Evolutionary conservation across 53 echinoderm and acorn worm species (phyloP), one percentile per base, ranked within the genome.

Genomic region (Temnopleurus reevesii): DNA sequence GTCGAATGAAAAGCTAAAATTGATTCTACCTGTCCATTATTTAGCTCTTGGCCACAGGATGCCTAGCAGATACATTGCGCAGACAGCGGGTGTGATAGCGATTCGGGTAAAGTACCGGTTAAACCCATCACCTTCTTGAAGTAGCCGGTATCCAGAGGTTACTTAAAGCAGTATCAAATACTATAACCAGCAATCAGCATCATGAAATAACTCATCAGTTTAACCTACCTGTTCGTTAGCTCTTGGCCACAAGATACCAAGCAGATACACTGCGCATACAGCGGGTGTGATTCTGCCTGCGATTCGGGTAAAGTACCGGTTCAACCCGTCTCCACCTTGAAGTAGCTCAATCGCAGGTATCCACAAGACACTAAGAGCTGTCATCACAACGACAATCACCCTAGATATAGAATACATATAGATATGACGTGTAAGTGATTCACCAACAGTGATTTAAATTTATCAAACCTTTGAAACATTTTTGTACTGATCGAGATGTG

Each of bases 11-110:
- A n/a, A n/a, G n/a, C n/a, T n/a, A n/a, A n/a, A n/a, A n/a, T n/a
- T n/a, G n/a, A n/a, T n/a, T n/a, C n/a, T 77, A 98, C 99, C 96
- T 96, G 91, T 84, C 96, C 99, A 83, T 98, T 98, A 96, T 77
- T 98, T 98, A 2, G 93, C 92, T 77, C 99, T 96, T 47, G 91
- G 90, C 93, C 96, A 98, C 12, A 93, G 79, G 26, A 98, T 94
- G 76, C 93, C 99, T 7, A 98, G 93, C 5, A 98, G 91, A 89
- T 94, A 98, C 30, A 98, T 96, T 5, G 99, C 96, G 65, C 99
- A 99, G 64, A 99, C 96, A 24, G 93, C 94, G 19, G 99, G 99
- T 35, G 99, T 89, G 3, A 99, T 91, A 58, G 96, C 94, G 86
- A 96, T 96, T 66, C 96, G 96, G 81, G 93, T 96, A 0, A 99